Base-by-base conservation (phyloP, 2,797 vertebrate species). In the Esox masquinongy region DNA sequence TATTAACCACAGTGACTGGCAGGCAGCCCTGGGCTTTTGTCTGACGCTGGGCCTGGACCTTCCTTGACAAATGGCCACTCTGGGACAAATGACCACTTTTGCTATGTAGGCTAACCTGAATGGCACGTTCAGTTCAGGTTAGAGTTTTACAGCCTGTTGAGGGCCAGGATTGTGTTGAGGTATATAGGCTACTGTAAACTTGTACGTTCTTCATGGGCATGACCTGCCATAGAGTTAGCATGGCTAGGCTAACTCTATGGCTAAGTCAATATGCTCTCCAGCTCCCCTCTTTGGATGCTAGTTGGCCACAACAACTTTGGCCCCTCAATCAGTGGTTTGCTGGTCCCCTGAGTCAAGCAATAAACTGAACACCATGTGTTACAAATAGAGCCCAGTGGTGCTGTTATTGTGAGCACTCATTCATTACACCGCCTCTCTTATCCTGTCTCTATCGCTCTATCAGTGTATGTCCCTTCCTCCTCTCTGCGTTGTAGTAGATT, bases 231-330 rank as follows among this genome's bases (percentile, higher is more conserved):
- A 59, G 19, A 59, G 53, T 59, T 29, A 66, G 63, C 24, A 66
- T 66, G 12, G 26, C 26, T 34, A 66, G 29, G 29, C 56, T 59
- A 59, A 11, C 26, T 66, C n/a, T n/a, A n/a, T n/a, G n/a, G n/a
- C n/a, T n/a, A n/a, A n/a, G 15, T 8, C 6, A 29, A 29, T 17
- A 34, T 29, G 5, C 64, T 67, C 22, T 61, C 56, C 26, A 66
- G 29, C 63, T 66, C 63, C 63, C 63, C 29, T 66, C 64, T 34
- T 22, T 64, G 15, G 17, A 36, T 67, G 31, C 31, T 34, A 19
- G 26, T 50, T 67, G 64, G 26, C 61, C 68, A 29, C 66, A 68
- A 56, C 39, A 36, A 73, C 51, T 66, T 66, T 66, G 63, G 29
- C 63, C 63, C 26, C 63, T 22, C 11, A 67, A 66, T 49, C 19